phyloP scores from a whole-genome alignment of 2,113 vertebrate genomes.

The Carassius carassius region DNA sequence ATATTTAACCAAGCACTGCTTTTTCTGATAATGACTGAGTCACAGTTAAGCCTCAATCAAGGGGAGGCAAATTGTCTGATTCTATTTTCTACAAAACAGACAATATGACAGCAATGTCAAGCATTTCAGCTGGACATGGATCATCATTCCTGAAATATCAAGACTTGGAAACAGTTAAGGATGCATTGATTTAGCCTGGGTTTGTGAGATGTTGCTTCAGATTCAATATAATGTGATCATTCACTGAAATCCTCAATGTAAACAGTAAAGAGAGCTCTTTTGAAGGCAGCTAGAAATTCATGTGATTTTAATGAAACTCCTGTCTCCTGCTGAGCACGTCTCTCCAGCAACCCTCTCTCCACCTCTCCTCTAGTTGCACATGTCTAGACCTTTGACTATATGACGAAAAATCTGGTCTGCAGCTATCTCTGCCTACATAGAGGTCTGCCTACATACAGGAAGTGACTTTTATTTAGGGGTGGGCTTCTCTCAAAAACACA shows the following conservation, averaged over 20 bases:
- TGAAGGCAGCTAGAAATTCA: slow-evolving; percentile 17
- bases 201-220: not conserved
- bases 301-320: slow-evolving; percentile 43
- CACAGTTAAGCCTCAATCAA: slow-evolving; percentile 48
- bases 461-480: not conserved
- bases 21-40: slow-evolving; percentile 47
- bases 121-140: not conserved
- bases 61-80: slow-evolving; percentile 13
- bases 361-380: not conserved
- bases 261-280: slow-evolving; percentile 4
- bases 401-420: not conserved
- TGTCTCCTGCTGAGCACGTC: slow-evolving; percentile 23
- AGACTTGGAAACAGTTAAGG: slow-evolving; percentile 1
- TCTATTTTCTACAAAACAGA: slow-evolving; percentile 11
- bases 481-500: too few species aligned
- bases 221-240: not conserved
- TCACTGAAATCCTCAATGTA: not conserved
- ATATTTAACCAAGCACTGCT: slow-evolving; percentile 47
- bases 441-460: too few species aligned
- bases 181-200: not conserved
- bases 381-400: not conserved
- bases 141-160: not conserved
- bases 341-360: not conserved
- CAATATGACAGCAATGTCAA: not conserved
- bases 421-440: too few species aligned